phyloP scores from a whole-genome alignment of 2,797 vertebrate species.

The Heterohyrax brucei region DNA sequence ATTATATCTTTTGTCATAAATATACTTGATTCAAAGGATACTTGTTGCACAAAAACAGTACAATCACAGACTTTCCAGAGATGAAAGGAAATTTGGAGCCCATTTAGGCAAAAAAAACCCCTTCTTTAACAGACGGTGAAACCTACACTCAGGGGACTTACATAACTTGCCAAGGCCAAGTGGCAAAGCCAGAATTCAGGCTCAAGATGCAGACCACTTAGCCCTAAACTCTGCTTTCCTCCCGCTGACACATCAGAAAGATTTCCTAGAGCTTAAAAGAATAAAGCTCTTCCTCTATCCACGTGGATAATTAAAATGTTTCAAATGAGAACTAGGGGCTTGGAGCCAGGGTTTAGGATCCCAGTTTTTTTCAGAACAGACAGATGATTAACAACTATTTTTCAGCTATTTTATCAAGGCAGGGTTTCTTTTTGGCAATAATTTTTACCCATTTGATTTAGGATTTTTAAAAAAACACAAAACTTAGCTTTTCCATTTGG shows the following conservation, averaged over 20 bases:
- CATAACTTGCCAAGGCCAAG: neutral
- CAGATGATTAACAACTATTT: constrained; percentile 66
- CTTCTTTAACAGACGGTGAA: neutral
- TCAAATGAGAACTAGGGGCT: constrained; percentile 10
- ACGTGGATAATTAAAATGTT: constrained; percentile 54
- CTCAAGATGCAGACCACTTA: neutral
- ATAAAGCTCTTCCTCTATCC: neutral
- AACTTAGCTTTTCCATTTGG: constrained; percentile 48
- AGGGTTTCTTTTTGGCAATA: constrained; percentile 57
- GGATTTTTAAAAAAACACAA: constrained; percentile 56
- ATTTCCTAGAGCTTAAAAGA: constrained; percentile 33
- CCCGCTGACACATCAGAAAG: neutral
- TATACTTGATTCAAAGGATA: constrained; percentile 23
- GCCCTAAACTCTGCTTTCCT: neutral
- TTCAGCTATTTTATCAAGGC: constrained; percentile 60
- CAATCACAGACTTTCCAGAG: constrained; percentile 12
- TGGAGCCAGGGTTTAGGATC: neutral
- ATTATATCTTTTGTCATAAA: constrained; percentile 24
- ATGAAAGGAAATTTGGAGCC: constrained; percentile 1
- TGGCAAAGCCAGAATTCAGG: neutral
- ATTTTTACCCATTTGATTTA: constrained; percentile 63
- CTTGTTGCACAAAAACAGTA: constrained; percentile 30
- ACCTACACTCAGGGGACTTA: neutral
- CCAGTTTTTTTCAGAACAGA: constrained; percentile 59
- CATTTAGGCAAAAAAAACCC: neutral